phyloP scores from a whole-genome alignment of 1,140 invertebrate species.

The Lepidurus couesii region DNA sequence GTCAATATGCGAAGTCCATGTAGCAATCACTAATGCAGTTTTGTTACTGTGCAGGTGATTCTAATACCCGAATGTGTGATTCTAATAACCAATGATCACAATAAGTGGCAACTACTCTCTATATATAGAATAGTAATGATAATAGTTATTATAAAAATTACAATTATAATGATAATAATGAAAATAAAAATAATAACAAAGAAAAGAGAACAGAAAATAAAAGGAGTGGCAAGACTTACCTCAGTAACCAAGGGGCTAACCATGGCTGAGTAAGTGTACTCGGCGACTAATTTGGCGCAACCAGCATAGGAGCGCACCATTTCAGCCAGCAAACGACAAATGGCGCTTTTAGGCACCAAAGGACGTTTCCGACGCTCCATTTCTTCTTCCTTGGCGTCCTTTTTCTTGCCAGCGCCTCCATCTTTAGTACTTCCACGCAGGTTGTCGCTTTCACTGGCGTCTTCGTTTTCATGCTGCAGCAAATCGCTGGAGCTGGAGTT shows the following conservation, averaged over 20 bases:
- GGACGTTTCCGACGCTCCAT: conserved; percentile 48
- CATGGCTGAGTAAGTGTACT: conserved; percentile 60
- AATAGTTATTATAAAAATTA: background rate
- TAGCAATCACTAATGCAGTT: no score
- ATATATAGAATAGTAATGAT: no score
- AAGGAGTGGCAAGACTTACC: background rate
- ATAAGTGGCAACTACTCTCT: no score
- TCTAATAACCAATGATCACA: no score
- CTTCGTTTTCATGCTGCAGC: conserved; percentile 38
- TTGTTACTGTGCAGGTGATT: no score
- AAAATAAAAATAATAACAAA: background rate
- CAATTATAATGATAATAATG: background rate
- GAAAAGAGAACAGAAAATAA: background rate
- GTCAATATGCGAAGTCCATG: no score
- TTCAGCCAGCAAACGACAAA: conserved; percentile 74
- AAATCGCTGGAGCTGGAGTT: conserved; percentile 37
- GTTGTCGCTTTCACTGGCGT: background rate
- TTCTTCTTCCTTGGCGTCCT: conserved; percentile 41
- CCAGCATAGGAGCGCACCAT: conserved; percentile 72
- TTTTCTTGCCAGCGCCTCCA: conserved; percentile 26
- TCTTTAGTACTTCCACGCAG: background rate
- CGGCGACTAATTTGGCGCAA: conserved; percentile 67
- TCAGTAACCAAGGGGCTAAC: conserved; percentile 61
- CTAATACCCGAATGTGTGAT: no score
- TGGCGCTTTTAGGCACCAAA: conserved; percentile 66